These are phyloP conservation scores for Bombus cullumanus DNA, from an alignment of 1,140 invertebrate genomes.

Conservation along the genomic window DNA sequence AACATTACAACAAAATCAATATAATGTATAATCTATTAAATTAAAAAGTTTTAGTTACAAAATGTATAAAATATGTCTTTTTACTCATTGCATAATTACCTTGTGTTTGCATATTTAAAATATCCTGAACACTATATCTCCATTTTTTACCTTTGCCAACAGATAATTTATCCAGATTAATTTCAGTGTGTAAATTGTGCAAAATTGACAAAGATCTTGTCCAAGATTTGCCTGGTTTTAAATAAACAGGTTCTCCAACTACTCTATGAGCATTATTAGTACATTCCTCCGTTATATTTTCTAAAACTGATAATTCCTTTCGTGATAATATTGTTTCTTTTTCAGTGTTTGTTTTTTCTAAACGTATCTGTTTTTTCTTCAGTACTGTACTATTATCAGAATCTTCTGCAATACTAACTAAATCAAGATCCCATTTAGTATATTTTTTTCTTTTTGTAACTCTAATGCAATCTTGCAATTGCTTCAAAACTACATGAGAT, in stretches of 20 bases:
- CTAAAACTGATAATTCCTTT: background rate
- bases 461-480: slow-evolving; percentile 64
- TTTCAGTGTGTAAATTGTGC: slow-evolving; percentile 67
- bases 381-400: background rate
- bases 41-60: background rate
- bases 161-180: slow-evolving; percentile 68
- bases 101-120: slow-evolving; percentile 76
- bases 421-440: slow-evolving; percentile 50
- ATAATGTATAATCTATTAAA: background rate
- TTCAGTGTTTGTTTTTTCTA: background rate
- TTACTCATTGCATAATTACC: slow-evolving; percentile 61
- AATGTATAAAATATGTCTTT: slow-evolving; percentile 8
- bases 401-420: slow-evolving; percentile 47
- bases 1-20: background rate
- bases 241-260: slow-evolving; percentile 62
- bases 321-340: background rate
- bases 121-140: slow-evolving; percentile 72
- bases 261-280: background rate
- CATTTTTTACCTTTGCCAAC: slow-evolving; percentile 76
- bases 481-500: slow-evolving; percentile 40
- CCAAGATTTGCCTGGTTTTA: slow-evolving; percentile 79
- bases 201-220: slow-evolving; percentile 80
- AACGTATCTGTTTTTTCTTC: background rate
- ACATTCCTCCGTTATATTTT: slow-evolving; percentile 1
- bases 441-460: slow-evolving; percentile 64